A percentile compares a stretch with the other conserved stretches of the same genome.
These are phyloP conservation scores for Stegophylla sp. DNA, from an alignment of 2,888 invertebrate genomes.

Conservation along the genomic window DNA sequence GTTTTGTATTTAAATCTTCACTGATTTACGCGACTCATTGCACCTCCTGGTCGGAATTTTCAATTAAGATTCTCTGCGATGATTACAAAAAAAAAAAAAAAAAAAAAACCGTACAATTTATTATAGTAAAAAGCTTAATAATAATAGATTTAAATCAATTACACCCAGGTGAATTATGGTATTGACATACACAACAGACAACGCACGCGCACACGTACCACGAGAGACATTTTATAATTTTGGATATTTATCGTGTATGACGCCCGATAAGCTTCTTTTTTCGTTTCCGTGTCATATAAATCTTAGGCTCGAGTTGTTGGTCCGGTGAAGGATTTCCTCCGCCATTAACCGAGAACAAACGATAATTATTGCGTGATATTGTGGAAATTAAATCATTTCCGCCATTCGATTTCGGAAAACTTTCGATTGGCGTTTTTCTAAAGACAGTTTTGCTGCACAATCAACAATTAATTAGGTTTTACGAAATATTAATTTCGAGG, in stretches of 20 bases:
- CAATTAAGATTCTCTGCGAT: slow-evolving; percentile 27
- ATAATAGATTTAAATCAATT: slow-evolving; percentile 25
- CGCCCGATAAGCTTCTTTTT: neutral
- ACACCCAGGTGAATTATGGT: slow-evolving; percentile 6
- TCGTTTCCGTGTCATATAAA: no score
- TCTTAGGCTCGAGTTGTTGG: no score
- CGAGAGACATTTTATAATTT: neutral
- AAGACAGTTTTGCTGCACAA: neutral
- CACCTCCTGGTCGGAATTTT: slow-evolving; percentile 26
- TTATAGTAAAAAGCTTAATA: slow-evolving; percentile 17
- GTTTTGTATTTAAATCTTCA: slow-evolving; percentile 29
- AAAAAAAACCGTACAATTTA: slow-evolving; percentile 23
- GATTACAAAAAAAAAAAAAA: no score
- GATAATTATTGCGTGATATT: no score
- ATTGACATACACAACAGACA: neutral
- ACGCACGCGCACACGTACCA: neutral
- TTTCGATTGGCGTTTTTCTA: no score
- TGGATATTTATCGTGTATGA: neutral
- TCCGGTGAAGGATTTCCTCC: no score
- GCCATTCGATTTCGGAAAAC: no score
- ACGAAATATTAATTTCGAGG: neutral
- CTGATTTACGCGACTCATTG: neutral
- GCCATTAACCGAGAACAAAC: no score
- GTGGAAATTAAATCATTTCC: no score
- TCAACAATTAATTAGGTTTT: neutral